phyloP scores from a whole-genome alignment of 1,140 invertebrate genomes.

The Metopolophium dirhodum region DNA sequence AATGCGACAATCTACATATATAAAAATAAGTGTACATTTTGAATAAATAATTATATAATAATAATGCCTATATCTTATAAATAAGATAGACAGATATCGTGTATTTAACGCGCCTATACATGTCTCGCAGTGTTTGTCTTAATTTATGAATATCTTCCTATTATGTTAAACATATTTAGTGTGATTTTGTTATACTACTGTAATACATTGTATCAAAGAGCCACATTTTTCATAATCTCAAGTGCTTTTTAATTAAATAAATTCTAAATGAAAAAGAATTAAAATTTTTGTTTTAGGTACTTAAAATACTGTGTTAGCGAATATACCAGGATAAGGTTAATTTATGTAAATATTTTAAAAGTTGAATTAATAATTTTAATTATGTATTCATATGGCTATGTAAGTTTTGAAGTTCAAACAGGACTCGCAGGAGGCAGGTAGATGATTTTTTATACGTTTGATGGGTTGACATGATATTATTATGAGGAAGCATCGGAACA shows the following conservation, averaged over 20 bases:
- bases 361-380: slow-evolving; percentile 5
- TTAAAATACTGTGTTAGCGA: neutral
- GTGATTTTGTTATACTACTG: neutral
- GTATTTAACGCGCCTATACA: too few relatives aligned
- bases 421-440: neutral
- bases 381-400: neutral
- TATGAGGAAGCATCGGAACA: neutral
- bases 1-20: too few relatives aligned
- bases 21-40: too few relatives aligned
- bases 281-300: neutral
- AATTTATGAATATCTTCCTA: neutral
- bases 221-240: neutral
- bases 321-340: neutral
- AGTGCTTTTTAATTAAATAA: neutral
- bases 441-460: neutral
- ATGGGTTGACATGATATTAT: neutral
- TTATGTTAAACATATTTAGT: neutral
- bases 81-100: too few relatives aligned
- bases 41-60: too few relatives aligned
- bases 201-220: neutral
- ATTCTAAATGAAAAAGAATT: neutral
- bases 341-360: slow-evolving; percentile 20
- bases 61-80: too few relatives aligned
- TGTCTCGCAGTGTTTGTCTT: neutral
- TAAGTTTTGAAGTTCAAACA: neutral